phyloP scores from a whole-genome alignment of 2,113 vertebrate species.

The Corynorhinus townsendii region DNA sequence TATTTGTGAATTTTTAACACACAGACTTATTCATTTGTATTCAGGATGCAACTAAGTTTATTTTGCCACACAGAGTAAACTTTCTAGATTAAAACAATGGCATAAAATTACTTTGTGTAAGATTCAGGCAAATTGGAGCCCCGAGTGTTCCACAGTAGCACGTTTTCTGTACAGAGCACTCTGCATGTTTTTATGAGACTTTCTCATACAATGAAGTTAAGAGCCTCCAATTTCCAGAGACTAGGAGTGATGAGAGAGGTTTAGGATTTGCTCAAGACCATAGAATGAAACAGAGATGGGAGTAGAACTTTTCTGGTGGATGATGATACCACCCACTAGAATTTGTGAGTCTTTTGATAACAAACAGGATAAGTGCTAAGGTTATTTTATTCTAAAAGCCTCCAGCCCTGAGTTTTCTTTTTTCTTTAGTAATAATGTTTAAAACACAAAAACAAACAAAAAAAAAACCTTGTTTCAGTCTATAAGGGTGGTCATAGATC shows the following conservation, averaged over 20 bases:
- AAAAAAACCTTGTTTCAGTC: not conserved
- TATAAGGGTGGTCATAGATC: not conserved
- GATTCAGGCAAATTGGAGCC: not conserved
- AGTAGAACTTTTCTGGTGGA: not conserved
- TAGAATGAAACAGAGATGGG: not conserved
- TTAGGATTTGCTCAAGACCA: not conserved
- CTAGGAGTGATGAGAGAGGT: not conserved
- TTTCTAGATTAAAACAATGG: constrained; percentile 36
- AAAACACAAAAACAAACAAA: constrained; percentile 5
- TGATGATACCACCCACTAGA: not conserved
- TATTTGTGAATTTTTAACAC: constrained; percentile 4
- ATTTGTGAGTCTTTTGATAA: not conserved
- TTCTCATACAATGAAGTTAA: not conserved
- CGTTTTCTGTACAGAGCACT: not conserved
- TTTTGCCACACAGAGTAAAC: constrained; percentile 17
- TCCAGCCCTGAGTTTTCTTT: constrained; percentile 13
- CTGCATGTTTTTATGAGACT: not conserved
- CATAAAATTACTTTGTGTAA: not conserved
- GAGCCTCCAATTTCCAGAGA: not conserved
- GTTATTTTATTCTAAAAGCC: not conserved
- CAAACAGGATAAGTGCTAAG: not conserved
- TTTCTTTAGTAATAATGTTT: constrained; percentile 38
- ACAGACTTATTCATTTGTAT: not conserved
- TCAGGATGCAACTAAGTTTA: not conserved
- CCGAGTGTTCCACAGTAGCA: not conserved